A percentile compares a stretch with the other conserved stretches of the same genome.
Evolutionary conservation across 1,140 invertebrate species (phyloP).

Genomic region (Paraescarpia echinospica): DNA sequence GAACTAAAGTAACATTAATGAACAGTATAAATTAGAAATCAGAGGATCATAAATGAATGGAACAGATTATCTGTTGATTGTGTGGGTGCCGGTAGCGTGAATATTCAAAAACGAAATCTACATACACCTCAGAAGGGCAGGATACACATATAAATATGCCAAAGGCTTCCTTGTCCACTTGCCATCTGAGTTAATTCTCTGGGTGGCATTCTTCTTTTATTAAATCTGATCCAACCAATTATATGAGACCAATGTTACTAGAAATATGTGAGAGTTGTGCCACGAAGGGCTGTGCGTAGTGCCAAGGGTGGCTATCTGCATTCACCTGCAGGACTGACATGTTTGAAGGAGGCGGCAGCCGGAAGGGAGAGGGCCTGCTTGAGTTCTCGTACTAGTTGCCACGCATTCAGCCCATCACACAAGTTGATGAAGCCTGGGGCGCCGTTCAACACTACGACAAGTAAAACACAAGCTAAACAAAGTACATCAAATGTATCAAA

Average conservation of each 20-base stretch:
- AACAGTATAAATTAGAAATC: too few species aligned
- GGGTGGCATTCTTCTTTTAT: too few species aligned
- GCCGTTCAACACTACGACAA: slow-evolving; percentile 78
- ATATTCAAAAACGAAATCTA: too few species aligned
- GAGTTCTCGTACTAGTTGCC: slow-evolving; percentile 92
- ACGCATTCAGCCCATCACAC: slow-evolving; percentile 95
- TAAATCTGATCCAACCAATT: background rate
- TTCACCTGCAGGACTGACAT: slow-evolving; percentile 82
- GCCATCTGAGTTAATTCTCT: too few species aligned
- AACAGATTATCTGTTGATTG: too few species aligned
- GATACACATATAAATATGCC: too few species aligned
- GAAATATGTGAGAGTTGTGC: background rate
- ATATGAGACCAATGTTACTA: background rate
- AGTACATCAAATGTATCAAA: too few species aligned
- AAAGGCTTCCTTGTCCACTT: too few species aligned
- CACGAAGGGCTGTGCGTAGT: slow-evolving; percentile 43
- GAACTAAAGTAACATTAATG: too few species aligned
- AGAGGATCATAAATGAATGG: too few species aligned
- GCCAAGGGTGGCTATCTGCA: background rate
- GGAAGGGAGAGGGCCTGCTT: slow-evolving; percentile 76
- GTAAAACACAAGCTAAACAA: slow-evolving; percentile 13
- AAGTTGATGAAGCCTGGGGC: slow-evolving; percentile 97
- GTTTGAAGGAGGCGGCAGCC: slow-evolving; percentile 96
- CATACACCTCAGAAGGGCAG: too few species aligned
- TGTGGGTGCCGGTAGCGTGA: too few species aligned